phyloP scores from a whole-genome alignment of 2,113 vertebrate species.

The Gnathonemus longibarbis region DNA sequence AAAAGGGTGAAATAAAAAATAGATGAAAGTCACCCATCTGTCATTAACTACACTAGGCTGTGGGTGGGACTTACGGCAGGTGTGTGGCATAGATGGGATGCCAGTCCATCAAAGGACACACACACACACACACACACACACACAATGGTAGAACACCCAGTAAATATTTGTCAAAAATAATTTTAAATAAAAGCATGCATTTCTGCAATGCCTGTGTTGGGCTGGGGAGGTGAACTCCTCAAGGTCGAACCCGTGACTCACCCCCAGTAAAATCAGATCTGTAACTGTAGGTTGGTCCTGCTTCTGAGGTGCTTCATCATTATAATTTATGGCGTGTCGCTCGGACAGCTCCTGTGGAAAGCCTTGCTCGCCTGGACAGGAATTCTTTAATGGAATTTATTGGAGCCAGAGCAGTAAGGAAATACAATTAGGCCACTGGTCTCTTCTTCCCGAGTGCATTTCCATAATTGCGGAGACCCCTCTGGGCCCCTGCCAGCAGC shows the following conservation, averaged over 20 bases:
- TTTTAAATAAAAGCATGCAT: background rate
- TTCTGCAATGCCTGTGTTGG: background rate
- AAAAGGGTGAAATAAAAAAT: background rate
- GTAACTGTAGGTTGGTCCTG: conserved; percentile 10
- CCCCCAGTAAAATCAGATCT: background rate
- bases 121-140: background rate
- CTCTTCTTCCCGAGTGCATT: background rate
- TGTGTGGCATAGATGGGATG: background rate
- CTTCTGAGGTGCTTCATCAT: conserved; percentile 1
- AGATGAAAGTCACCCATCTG: background rate
- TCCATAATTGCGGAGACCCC: background rate
- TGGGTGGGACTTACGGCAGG: background rate
- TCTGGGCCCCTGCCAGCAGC: background rate
- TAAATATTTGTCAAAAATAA: background rate
- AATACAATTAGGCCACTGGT: conserved; percentile 15
- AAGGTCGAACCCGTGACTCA: conserved; percentile 11
- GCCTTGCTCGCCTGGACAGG: background rate
- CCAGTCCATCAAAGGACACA: background rate
- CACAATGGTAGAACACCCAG: background rate
- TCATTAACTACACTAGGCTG: background rate
- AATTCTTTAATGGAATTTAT: conserved; percentile 23
- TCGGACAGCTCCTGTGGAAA: background rate
- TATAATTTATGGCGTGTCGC: conserved; percentile 20
- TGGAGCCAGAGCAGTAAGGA: background rate
- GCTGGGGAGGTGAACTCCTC: background rate